Conservation (phyloP, 1,140 invertebrate species). For the Pomacea maculata region DNA sequence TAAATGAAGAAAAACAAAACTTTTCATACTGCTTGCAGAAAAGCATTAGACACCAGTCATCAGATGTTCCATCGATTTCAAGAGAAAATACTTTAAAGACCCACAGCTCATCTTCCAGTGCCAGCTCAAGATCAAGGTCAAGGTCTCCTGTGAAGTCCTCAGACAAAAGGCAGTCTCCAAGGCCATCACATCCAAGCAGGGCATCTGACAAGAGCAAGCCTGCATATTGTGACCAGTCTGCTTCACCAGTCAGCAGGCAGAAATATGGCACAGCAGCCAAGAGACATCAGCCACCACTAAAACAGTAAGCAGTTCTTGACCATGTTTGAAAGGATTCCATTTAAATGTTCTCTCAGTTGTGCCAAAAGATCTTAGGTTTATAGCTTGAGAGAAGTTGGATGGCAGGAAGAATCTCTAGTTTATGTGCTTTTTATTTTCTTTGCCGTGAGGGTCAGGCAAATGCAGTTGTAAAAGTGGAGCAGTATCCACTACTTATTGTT, state of each 20-base stretch:
- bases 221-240: neutral
- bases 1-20: neutral
- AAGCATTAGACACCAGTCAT: constrained; percentile 9
- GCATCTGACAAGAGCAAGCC: neutral
- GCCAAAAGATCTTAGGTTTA: too few relatives aligned
- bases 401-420: too few relatives aligned
- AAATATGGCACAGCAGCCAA: neutral
- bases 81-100: neutral
- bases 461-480: too few relatives aligned
- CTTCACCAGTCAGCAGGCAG: neutral
- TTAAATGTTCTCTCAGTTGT: too few relatives aligned
- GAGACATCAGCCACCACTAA: constrained; percentile 17
- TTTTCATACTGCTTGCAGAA: neutral
- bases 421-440: too few relatives aligned
- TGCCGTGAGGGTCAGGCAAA: too few relatives aligned
- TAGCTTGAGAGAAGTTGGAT: too few relatives aligned
- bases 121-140: constrained; percentile 29
- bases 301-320: neutral
- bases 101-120: constrained; percentile 1
- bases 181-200: neutral
- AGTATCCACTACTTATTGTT: too few relatives aligned
- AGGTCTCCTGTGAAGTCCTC: constrained; percentile 27
- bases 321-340: neutral
- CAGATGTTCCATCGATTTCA: neutral
- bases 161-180: constrained; percentile 4